Conservation (phyloP, 2,797 vertebrate species). For the Gymnoscopelus braueri region DNA sequence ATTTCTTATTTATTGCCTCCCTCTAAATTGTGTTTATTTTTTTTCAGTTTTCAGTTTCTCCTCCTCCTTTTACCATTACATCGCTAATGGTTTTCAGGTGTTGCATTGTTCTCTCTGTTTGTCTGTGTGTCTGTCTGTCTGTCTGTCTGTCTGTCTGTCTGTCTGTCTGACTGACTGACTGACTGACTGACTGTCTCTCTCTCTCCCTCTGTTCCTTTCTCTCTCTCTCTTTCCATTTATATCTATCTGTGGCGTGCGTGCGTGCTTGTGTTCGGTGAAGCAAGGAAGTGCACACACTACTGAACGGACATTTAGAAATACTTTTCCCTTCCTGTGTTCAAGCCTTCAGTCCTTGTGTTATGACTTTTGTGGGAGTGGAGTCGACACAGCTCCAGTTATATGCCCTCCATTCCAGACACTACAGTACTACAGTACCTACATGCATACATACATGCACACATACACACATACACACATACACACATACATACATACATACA, state of each 20-base stretch:
- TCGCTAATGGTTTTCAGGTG: slow-evolving; percentile 74
- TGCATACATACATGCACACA: not conserved
- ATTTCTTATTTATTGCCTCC: slow-evolving; percentile 74
- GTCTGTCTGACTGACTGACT: not conserved
- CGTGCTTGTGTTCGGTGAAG: not conserved
- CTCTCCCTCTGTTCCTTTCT: not conserved
- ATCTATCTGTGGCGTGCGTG: slow-evolving; percentile 26
- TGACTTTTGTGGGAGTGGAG: slow-evolving; percentile 9
- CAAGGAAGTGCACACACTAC: no score
- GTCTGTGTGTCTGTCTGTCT: slow-evolving; percentile 9
- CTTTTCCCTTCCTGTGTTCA: not conserved
- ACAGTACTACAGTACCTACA: not conserved
- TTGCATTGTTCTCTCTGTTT: slow-evolving; percentile 41
- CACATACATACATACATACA: no score
- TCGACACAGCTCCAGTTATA: no score
- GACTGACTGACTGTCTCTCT: not conserved
- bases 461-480: no score
- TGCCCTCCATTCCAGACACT: not conserved
- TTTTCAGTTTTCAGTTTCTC: slow-evolving; percentile 50
- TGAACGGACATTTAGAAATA: not conserved
- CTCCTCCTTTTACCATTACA: slow-evolving; percentile 67
- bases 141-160: slow-evolving; percentile 7
- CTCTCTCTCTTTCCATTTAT: not conserved
- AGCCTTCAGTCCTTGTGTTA: not conserved
- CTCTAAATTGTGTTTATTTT: slow-evolving; percentile 40